Conservation (phyloP, 2,797 vertebrate species). For the Pangasius sanitwongsei region DNA sequence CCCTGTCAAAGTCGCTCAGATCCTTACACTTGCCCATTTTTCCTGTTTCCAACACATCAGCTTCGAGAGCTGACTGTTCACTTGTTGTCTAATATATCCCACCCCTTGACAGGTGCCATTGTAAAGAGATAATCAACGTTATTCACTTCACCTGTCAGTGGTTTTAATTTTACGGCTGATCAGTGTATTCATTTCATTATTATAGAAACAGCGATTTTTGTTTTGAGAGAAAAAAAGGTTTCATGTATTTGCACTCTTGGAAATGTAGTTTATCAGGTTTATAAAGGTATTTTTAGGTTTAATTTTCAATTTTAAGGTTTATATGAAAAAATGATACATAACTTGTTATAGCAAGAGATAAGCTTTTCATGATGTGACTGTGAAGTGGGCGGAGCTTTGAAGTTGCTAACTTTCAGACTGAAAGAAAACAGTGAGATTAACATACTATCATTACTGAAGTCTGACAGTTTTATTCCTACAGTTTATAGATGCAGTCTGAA, state of each 20-base stretch:
- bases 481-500: background rate
- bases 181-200: background rate
- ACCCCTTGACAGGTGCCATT: no score
- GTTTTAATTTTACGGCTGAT: no score
- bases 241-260: background rate
- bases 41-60: no score
- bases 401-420: background rate
- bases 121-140: no score
- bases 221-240: background rate
- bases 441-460: background rate
- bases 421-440: background rate
- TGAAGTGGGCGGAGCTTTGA: background rate
- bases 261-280: background rate
- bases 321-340: background rate
- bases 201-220: background rate
- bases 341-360: background rate
- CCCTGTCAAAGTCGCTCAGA: no score
- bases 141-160: no score
- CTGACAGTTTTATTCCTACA: background rate
- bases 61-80: no score
- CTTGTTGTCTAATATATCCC: no score
- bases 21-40: no score
- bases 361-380: background rate
- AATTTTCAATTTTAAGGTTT: background rate
- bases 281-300: background rate